Conservation (phyloP, 2,113 vertebrate species). For the Perognathus longimembris region DNA sequence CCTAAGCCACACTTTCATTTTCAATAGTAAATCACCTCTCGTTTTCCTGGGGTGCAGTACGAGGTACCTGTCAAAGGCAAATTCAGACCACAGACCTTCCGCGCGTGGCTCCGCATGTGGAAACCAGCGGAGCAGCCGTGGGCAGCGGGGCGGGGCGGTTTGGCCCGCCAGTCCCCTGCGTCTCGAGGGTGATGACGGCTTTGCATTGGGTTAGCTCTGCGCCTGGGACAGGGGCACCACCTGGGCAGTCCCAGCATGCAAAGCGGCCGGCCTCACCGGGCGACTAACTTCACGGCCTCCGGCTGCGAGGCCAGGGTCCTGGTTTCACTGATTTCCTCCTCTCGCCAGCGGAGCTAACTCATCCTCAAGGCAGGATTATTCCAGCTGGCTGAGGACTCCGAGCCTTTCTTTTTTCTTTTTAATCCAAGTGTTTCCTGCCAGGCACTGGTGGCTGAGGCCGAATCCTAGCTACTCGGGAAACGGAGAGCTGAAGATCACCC, state of each 20-base stretch:
- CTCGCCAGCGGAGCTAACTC: slow-evolving; percentile 59
- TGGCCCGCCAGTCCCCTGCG: background rate
- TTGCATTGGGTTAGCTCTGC: background rate
- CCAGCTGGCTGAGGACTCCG: slow-evolving; percentile 43
- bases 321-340: slow-evolving; percentile 55
- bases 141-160: background rate
- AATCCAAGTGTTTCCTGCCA: background rate
- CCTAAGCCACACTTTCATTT: slow-evolving; percentile 58
- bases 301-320: background rate
- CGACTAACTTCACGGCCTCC: background rate
- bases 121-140: background rate
- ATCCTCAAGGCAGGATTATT: slow-evolving; percentile 48
- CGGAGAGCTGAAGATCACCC: too few relatives aligned
- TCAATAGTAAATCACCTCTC: slow-evolving; percentile 57
- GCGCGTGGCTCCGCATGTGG: accelerated
- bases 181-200: slow-evolving; percentile 15
- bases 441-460: too few relatives aligned
- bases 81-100: slow-evolving; percentile 37
- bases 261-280: slow-evolving; percentile 49
- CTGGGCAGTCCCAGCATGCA: slow-evolving; percentile 31
- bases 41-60: slow-evolving; percentile 3
- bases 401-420: slow-evolving; percentile 62
- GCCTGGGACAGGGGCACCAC: background rate
- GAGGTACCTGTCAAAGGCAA: slow-evolving; percentile 4
- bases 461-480: too few relatives aligned